A percentile compares a stretch with the other conserved stretches of the same genome.
phyloP scores from a whole-genome alignment of 1,140 invertebrate genomes.

The Cherax destructor region DNA sequence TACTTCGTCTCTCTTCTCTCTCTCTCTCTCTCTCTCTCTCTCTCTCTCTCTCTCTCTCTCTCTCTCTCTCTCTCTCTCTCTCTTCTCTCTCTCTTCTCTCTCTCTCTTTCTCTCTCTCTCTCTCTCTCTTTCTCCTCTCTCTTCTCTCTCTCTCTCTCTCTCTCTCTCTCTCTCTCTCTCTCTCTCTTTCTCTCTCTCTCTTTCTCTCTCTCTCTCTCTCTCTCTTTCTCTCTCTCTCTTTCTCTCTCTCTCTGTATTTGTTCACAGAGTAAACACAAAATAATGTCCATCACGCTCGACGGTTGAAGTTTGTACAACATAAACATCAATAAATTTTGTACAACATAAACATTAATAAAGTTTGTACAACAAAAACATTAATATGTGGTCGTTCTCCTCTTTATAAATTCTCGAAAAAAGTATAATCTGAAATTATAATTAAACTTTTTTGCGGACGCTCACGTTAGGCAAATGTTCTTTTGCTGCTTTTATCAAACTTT shows the following conservation, averaged over 20 bases:
- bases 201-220: not conserved
- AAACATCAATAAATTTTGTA: too few relatives aligned
- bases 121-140: not conserved
- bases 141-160: not conserved
- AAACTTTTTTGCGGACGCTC: too few relatives aligned
- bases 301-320: too few relatives aligned
- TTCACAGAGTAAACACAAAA: not conserved
- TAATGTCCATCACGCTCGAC: too few relatives aligned
- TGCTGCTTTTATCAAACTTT: too few relatives aligned
- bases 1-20: not conserved
- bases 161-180: not conserved
- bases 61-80: not conserved
- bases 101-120: not conserved
- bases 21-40: not conserved
- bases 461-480: too few relatives aligned
- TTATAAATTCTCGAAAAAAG: too few relatives aligned
- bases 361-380: too few relatives aligned
- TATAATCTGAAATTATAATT: too few relatives aligned
- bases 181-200: constrained; percentile 2
- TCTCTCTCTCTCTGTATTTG: not conserved
- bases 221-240: not conserved
- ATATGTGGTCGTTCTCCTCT: too few relatives aligned
- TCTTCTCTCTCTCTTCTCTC: not conserved
- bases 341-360: too few relatives aligned
- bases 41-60: too few relatives aligned